Evolutionary conservation across 2,797 vertebrate species (phyloP).

Genomic region (Psittacula derbiana): DNA sequence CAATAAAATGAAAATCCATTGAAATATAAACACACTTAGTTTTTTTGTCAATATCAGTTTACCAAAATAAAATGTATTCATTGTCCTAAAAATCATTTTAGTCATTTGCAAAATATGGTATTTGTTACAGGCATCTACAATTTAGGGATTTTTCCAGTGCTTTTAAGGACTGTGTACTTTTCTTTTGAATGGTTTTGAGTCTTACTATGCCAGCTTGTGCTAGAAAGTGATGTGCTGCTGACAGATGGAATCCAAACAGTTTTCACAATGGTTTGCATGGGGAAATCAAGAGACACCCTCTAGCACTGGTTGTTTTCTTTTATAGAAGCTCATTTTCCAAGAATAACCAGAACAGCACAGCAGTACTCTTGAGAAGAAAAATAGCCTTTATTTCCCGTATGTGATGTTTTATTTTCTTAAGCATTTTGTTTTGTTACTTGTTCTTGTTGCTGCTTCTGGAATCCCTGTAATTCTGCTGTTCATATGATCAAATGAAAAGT

Average conservation of each 20-base stretch:
- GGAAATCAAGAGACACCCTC: not conserved
- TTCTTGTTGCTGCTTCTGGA: not conserved
- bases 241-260: not conserved
- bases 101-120: not conserved
- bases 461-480: not conserved
- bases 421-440: not conserved
- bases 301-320: not conserved
- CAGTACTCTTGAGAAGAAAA: not conserved
- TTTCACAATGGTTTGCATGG: not conserved
- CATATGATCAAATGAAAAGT: not conserved
- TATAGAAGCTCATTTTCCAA: not conserved
- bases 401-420: not conserved
- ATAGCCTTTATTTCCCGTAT: not conserved
- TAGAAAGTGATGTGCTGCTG: not conserved
- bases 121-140: not conserved
- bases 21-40: not conserved
- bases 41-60: not conserved
- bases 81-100: not conserved
- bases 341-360: not conserved
- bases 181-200: not conserved
- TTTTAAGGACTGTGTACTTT: not conserved
- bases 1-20: not conserved
- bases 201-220: not conserved
- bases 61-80: not conserved
- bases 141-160: not conserved